These are phyloP conservation scores for Tinea pellionella DNA, from an alignment of 2,888 invertebrate species.

Conservation along the genomic window DNA sequence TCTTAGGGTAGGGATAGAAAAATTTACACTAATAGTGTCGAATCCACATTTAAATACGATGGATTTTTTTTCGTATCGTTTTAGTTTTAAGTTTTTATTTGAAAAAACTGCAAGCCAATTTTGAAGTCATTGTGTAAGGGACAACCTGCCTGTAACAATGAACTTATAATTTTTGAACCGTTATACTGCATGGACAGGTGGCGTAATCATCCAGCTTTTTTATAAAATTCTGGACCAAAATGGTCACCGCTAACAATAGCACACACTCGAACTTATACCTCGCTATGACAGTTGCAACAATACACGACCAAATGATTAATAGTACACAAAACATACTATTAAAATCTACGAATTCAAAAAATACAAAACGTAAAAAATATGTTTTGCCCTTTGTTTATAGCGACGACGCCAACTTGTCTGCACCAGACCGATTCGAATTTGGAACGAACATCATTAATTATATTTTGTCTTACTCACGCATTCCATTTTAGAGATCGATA, in stretches of 20 bases:
- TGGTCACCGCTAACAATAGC: conserved; percentile 40
- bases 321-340: conserved; percentile 35
- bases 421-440: conserved; percentile 65
- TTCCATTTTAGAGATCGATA: conserved; percentile 64
- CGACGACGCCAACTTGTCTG: conserved; percentile 67
- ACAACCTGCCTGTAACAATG: not conserved
- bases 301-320: conserved; percentile 57
- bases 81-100: too few species aligned
- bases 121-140: conserved; percentile 5
- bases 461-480: conserved; percentile 70
- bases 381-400: conserved; percentile 64
- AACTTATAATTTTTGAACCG: conserved; percentile 18
- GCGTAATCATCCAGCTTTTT: conserved; percentile 25
- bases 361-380: conserved; percentile 38
- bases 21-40: too few species aligned
- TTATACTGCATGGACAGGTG: conserved; percentile 51
- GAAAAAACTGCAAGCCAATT: not conserved
- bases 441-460: conserved; percentile 64
- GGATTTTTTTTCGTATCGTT: too few species aligned
- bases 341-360: conserved; percentile 34
- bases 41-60: too few species aligned
- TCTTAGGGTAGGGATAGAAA: not conserved
- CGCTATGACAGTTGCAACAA: conserved; percentile 56
- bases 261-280: conserved; percentile 17
- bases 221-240: not conserved